A percentile compares a stretch with the other conserved stretches of the same genome.
These are phyloP conservation scores for Achroia grisella DNA, from an alignment of 1,140 invertebrate genomes.

Conservation along the genomic window DNA sequence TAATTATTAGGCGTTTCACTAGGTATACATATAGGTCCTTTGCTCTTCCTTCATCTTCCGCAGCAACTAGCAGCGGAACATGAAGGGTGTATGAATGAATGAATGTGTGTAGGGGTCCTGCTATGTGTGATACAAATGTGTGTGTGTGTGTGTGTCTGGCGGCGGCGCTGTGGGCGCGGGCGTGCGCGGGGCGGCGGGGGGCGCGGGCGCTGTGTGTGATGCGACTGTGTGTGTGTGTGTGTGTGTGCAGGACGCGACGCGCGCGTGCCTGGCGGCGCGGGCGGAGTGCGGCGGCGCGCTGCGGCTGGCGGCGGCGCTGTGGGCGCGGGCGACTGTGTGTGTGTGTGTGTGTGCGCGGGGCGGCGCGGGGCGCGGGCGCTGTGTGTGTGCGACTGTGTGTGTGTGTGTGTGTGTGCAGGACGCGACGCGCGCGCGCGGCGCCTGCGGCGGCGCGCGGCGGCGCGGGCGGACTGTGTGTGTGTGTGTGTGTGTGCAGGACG, in stretches of 20 bases:
- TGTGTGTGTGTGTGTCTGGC: no score
- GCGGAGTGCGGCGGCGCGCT: constrained; percentile 90
- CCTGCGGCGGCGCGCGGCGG: constrained; percentile 65
- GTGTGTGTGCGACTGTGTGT: constrained; percentile 81
- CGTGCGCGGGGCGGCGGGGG: constrained; percentile 77
- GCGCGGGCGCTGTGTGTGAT: constrained; percentile 78
- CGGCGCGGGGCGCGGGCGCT: constrained; percentile 80
- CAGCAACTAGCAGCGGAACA: no score
- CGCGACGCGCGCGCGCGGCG: constrained; percentile 80
- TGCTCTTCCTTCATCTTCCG: no score
- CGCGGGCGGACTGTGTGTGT: no score
- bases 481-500: constrained; percentile 45
- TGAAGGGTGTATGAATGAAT: no score
- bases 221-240: constrained; percentile 76
- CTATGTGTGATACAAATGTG: constrained; percentile 76
- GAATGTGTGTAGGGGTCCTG: constrained; percentile 22
- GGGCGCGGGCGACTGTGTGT: constrained; percentile 89
- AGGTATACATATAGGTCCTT: no score
- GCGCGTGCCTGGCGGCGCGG: constrained; percentile 80
- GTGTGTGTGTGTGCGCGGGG: constrained; percentile 67
- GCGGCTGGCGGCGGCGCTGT: constrained; percentile 87
- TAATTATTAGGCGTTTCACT: no score
- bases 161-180: constrained; percentile 83
- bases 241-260: constrained; percentile 77
- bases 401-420: constrained; percentile 39